Evolutionary conservation across 2,797 vertebrate species (phyloP), one percentile per base, ranked within the genome.

Genomic region (Staurois parvus): DNA sequence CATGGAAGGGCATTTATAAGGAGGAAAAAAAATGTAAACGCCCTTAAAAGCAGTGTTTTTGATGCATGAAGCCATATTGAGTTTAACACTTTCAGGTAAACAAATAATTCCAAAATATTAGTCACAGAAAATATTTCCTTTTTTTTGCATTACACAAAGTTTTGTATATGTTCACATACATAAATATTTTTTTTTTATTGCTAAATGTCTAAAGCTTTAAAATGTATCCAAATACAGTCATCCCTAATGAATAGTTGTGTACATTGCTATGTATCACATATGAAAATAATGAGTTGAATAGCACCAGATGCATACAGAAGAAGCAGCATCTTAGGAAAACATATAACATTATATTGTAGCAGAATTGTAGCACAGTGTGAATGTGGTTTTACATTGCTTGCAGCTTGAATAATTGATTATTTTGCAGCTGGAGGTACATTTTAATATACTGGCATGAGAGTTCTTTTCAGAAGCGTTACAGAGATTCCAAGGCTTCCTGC

Each of bases 381-480:
- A 74, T 52, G 76, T 37, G 81, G 72, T 84, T 87, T 87, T 87
- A 84, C 85, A 83, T 83, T 79, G 81, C 85, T 79, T 83, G 74
- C 81, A 87, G 81, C 85, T 79, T 87, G 81, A 87, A 87, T 87
- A 87, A 87, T 87, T 87, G 85, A 87, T 87, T 87, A 87, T 79
- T 83, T 87, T 84, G 85, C 85, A 87, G 85, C 85, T 87, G 85
- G 85, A 83, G 85, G 82, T 87, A 87, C 85, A 84, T 87, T 87
- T 87, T 87, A 87, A 87, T 87, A 87, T 87, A 87, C 75, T 87
- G 78, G 80, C 74, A 83, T 87, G 85, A 87, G 81, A 83, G 59
- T 67, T 83, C 75, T 67, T 72, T 83, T 83, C 75, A 87, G 75
- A 87, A 74, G 85, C 81, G 73, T 79, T 87, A 83, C 85, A 83